Conservation (phyloP, 2,888 invertebrate species). For the Nephrocerus scutellatus region DNA sequence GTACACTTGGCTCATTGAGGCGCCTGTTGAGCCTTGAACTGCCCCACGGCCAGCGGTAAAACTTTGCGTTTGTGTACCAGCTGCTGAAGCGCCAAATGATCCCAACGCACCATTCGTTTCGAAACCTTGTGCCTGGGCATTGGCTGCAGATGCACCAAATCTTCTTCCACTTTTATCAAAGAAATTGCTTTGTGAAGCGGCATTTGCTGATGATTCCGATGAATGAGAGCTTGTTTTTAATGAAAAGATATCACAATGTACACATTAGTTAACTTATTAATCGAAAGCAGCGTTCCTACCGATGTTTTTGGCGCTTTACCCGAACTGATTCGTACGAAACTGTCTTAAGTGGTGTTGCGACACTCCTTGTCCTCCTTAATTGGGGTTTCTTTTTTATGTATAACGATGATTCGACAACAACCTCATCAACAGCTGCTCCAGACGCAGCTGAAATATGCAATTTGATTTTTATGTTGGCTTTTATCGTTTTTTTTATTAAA, state of each 20-base stretch:
- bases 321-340: no score
- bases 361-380: conserved; percentile 24
- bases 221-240: no score
- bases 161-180: conserved; percentile 29
- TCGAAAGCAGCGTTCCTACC: conserved; percentile 26
- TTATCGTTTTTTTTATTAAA: conserved; percentile 9
- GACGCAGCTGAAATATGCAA: conserved; percentile 25
- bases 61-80: conserved; percentile 41
- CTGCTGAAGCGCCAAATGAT: conserved; percentile 43
- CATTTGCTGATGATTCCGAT: conserved; percentile 38
- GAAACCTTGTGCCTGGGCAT: conserved; percentile 44
- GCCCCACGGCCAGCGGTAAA: conserved; percentile 34
- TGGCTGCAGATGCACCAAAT: conserved; percentile 37
- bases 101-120: conserved; percentile 36
- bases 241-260: no score
- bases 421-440: conserved; percentile 47
- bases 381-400: conserved; percentile 47
- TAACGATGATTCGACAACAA: conserved; percentile 50
- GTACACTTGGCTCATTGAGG: conserved; percentile 43
- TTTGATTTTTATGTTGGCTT: neutral
- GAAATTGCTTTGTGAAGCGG: conserved; percentile 30
- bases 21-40: conserved; percentile 38
- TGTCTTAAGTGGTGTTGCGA: no score
- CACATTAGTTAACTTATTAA: conserved; percentile 20
- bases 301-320: no score